Base-by-base conservation (phyloP, 2,888 invertebrate species). In the Tachina grossa region DNA sequence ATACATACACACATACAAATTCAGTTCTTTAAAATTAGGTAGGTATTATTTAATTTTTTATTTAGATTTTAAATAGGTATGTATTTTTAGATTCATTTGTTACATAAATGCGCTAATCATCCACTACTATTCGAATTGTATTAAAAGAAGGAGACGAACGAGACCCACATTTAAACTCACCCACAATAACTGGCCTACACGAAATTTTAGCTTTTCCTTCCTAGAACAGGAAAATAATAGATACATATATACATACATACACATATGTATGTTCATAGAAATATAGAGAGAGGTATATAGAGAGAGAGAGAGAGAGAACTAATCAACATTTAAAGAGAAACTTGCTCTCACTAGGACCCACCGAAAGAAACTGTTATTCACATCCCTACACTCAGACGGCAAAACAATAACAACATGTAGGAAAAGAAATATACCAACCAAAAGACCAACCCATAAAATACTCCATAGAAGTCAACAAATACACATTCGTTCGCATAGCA, bases 361-460 rank as follows among this genome's bases (percentile, higher is more conserved):
- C 13, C 63, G 9, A 72, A 53, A 39, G 49, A 53, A 66, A 77
- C 47, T 53, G 68, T 14, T 53, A 16, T 66, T 51, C 8, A 74
- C 68, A 81, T 81, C 68, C 61, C 75, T 81, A 68, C n/a, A 68
- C 59, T 43, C 66, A 74, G 43, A 66, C 53, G 51, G 39, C 51
- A 51, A 51, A 68, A 57, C 49, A 31, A 31, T 6, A 31, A 31
- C 31, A n/a, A 49, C 22, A 55, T 19, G 43, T 66, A 72, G 22
- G 31, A 72, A 71, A 76, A 75, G 5, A 43, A 53, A 61, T 84
- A 19, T 59, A 22, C 13, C 81, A 79, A 76, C 84, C 84, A 76
- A 76, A 71, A 80, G 84, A 80, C 80, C 84, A 85, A 66, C 85
- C 85, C 85, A 85, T 72, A 49, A 53, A 74, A 76, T 49, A 69